Evolutionary conservation across 2,113 vertebrate species (phyloP), one percentile per base, ranked within the genome.

Genomic region (Hassar affinis): DNA sequence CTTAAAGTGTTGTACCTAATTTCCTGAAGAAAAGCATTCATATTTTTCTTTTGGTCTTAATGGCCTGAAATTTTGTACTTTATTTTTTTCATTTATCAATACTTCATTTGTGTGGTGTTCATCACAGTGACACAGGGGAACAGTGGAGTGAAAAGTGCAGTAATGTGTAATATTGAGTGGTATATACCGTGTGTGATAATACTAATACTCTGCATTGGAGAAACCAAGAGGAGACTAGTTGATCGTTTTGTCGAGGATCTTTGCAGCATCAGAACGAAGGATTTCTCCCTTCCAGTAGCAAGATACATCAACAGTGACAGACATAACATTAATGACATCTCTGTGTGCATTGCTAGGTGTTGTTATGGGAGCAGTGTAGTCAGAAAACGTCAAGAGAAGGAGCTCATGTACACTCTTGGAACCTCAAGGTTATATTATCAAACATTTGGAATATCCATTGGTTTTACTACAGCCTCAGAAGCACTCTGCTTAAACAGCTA

Each of bases 1-100:
- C 85, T 91, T 59, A 5, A 77, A 84, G 66, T 76, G 88, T 77
- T 88, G 87, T 84, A 85, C 59, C 84, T 84, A 89, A 87, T 88
- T 86, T 88, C 84, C 61, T 86, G 86, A 81, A 90, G 85, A 91
- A 90, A 87, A 86, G 77, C 81, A 78, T 17, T 57, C 81, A 84
- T 86, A 81, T 88, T 88, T 85, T 85, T 56, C 77, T 69, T 88
- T 88, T 89, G 85, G 88, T 78, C 80, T 85, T 86, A 88, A 88
- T 85, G 77, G 35, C 25, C 80, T 85, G 75, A 80, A 75, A 78
- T 59, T 78, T 79, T 82, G 79, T 57, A 62, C 72, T 85, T 84
- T 84, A 76, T 68, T 74, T 27, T 1, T 14, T 22, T 56, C 20
- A 17, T 79, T 75, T 76, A 81, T 75, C 69, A 80, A 81, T 81